These are phyloP conservation scores for Lordiphosa stackelbergi DNA, from an alignment of 1,140 invertebrate genomes.

Conservation along the genomic window DNA sequence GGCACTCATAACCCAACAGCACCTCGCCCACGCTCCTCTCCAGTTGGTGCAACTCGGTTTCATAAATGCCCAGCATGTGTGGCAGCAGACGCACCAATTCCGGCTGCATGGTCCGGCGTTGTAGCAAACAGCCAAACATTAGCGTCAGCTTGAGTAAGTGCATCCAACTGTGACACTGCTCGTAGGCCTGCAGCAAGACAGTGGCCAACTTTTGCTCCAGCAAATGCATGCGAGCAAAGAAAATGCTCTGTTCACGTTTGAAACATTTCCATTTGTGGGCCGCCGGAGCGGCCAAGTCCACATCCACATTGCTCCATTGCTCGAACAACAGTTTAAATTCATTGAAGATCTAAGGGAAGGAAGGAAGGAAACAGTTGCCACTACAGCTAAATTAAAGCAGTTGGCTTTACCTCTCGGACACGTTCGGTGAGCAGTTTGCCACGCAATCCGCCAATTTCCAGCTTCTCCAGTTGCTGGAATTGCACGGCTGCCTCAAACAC, in stretches of 20 bases:
- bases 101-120: constrained; percentile 47
- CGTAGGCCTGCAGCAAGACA: constrained; percentile 84
- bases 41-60: constrained; percentile 58
- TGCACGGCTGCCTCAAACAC: constrained; percentile 86
- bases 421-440: constrained; percentile 81
- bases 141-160: constrained; percentile 78
- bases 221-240: constrained; percentile 79
- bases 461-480: constrained; percentile 88
- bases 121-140: constrained; percentile 62
- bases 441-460: constrained; percentile 87
- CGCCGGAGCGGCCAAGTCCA: constrained; percentile 49
- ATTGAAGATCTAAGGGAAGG: constrained; percentile 45
- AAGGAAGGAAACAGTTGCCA: background rate
- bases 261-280: constrained; percentile 79
- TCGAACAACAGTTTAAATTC: constrained; percentile 85
- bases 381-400: background rate
- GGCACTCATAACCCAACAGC: constrained; percentile 49
- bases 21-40: constrained; percentile 47
- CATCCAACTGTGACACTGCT: constrained; percentile 84
- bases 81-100: constrained; percentile 59
- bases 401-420: constrained; percentile 77
- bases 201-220: constrained; percentile 85
- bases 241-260: constrained; percentile 80
- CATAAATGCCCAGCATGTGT: constrained; percentile 53
- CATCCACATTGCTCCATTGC: constrained; percentile 82